A percentile compares a stretch with the other conserved stretches of the same genome.
phyloP scores from a whole-genome alignment of 2,888 invertebrate genomes.

The Aethes cnicana region DNA sequence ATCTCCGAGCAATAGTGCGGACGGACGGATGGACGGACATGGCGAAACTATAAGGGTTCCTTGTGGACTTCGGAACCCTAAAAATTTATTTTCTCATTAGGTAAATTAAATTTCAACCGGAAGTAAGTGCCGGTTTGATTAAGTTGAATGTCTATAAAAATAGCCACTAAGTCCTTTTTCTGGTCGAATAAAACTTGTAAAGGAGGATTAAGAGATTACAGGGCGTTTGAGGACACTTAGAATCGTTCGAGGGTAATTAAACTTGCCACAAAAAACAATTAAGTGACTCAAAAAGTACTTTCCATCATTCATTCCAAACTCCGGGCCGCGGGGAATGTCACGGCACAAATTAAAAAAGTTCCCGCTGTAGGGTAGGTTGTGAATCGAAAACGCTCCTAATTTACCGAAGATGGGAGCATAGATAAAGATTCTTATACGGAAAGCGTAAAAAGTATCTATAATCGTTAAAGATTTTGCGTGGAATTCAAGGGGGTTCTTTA shows the following conservation, averaged over 20 bases:
- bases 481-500: not conserved
- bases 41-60: too few species aligned
- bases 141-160: too few species aligned
- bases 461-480: not conserved
- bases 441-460: not conserved
- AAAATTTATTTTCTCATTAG: too few species aligned
- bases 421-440: constrained; percentile 18
- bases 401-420: constrained; percentile 19
- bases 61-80: too few species aligned
- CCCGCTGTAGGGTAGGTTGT: constrained; percentile 21
- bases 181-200: not conserved
- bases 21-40: too few species aligned
- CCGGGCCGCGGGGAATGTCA: constrained; percentile 22
- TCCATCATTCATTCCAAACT: constrained; percentile 28
- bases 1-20: too few species aligned
- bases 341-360: constrained; percentile 29
- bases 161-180: too few species aligned
- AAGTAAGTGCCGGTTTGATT: too few species aligned
- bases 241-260: constrained; percentile 26
- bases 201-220: constrained; percentile 8
- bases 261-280: constrained; percentile 29
- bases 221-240: constrained; percentile 6
- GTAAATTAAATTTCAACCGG: too few species aligned
- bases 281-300: constrained; percentile 29
- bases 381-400: constrained; percentile 23